Conservation (phyloP, 2,113 vertebrate genomes). For the Mesocricetus auratus region DNA sequence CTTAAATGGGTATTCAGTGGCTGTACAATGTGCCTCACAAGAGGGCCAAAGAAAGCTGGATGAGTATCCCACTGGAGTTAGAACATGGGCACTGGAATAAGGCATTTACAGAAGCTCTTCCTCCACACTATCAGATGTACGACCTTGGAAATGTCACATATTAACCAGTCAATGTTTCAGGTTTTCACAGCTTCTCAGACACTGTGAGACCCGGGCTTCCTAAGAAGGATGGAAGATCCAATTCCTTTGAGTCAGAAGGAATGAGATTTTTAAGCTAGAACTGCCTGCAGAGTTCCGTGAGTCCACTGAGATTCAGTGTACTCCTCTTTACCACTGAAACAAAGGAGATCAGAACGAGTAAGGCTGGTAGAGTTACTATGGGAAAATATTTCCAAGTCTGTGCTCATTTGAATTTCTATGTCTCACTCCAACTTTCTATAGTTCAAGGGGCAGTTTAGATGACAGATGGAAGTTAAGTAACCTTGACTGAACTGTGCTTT, state of each 20-base stretch:
- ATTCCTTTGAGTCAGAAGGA: background rate
- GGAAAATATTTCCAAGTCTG: background rate
- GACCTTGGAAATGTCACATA: background rate
- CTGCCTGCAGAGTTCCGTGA: background rate
- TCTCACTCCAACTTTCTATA: background rate
- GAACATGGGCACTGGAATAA: background rate
- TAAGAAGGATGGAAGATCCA: background rate
- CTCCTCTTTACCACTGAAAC: background rate
- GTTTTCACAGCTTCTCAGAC: background rate
- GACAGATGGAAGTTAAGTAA: background rate
- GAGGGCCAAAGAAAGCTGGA: background rate
- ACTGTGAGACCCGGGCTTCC: background rate
- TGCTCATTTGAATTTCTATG: background rate
- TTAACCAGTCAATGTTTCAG: background rate
- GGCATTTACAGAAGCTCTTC: background rate
- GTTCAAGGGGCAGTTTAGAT: background rate
- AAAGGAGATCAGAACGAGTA: background rate
- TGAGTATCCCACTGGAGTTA: background rate
- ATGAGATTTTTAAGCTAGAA: background rate
- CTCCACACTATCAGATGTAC: background rate
- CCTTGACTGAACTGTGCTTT: too few relatives aligned
- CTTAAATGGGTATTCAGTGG: background rate
- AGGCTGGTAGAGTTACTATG: background rate
- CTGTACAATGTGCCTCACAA: background rate
- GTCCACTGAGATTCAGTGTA: background rate